These are phyloP conservation scores for Amblyopsis hoosieri DNA, from an alignment of 2,797 vertebrate genomes.

Conservation along the genomic window DNA sequence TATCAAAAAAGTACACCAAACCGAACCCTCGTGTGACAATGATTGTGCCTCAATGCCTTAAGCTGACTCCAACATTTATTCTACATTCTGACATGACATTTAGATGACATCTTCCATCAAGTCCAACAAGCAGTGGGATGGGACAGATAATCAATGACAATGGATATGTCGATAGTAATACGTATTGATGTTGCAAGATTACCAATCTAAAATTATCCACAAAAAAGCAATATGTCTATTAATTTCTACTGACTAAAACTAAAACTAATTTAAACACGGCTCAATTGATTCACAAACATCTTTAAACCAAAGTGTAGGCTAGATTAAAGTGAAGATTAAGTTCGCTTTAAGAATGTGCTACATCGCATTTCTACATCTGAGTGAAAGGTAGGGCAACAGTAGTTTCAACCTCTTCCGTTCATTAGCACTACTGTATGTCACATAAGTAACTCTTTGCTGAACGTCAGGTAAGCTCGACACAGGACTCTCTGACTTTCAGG, in stretches of 20 bases:
- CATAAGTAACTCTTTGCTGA: too few species aligned
- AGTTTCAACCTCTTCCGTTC: too few species aligned
- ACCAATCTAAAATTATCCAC: conserved; percentile 14
- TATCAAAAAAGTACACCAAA: too few species aligned
- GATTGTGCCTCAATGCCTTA: conserved; percentile 2
- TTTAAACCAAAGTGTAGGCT: too few species aligned
- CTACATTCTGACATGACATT: conserved; percentile 5
- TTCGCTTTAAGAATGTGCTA: too few species aligned
- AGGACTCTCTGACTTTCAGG: too few species aligned
- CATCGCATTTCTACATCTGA: too few species aligned
- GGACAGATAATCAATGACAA: conserved; percentile 35
- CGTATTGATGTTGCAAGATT: conserved; percentile 9
- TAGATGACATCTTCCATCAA: conserved; percentile 37
- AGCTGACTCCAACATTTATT: conserved; percentile 6
- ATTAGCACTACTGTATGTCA: too few species aligned
- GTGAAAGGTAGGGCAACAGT: too few species aligned
- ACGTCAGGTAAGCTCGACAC: too few species aligned
- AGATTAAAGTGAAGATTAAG: too few species aligned
- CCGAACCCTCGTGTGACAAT: neutral
- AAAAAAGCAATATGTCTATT: neutral
- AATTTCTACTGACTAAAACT: neutral
- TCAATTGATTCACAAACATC: too few species aligned
- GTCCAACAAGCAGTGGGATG: conserved; percentile 30
- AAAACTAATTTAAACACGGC: neutral
- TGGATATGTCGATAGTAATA: conserved; percentile 33